These are phyloP conservation scores for Neodiprion lecontei DNA, from an alignment of 1,140 invertebrate species.

Conservation along the genomic window DNA sequence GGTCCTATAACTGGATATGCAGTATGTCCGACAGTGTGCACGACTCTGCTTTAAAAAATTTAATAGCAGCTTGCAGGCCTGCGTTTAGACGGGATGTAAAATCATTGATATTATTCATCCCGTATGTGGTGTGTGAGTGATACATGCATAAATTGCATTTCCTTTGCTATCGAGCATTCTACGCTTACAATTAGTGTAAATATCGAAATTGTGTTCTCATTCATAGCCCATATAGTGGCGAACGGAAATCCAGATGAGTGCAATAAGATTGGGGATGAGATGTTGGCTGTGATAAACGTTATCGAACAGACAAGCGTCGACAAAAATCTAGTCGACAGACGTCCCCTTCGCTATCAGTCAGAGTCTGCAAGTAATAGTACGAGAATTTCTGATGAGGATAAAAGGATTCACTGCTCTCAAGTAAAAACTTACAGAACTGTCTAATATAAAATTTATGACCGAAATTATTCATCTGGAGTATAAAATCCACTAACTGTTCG, in stretches of 20 bases:
- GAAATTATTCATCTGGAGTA: slow-evolving; percentile 8
- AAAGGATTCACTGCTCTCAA: slow-evolving; percentile 53
- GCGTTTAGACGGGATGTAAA: slow-evolving; percentile 74
- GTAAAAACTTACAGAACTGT: slow-evolving; percentile 31
- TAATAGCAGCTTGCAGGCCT: slow-evolving; percentile 72
- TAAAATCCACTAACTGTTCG: no score
- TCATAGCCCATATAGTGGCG: slow-evolving; percentile 44
- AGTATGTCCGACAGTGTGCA: slow-evolving; percentile 46
- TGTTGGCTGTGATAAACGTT: slow-evolving; percentile 50
- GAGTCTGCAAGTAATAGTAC: slow-evolving; percentile 34
- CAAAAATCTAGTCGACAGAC: slow-evolving; percentile 42
- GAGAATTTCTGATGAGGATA: slow-evolving; percentile 55
- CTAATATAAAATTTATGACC: neutral
- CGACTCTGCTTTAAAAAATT: slow-evolving; percentile 34
- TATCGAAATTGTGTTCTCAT: neutral
- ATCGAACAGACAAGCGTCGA: slow-evolving; percentile 43
- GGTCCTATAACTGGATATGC: slow-evolving; percentile 73
- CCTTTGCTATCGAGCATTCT: slow-evolving; percentile 13
- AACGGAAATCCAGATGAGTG: slow-evolving; percentile 38
- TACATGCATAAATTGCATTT: slow-evolving; percentile 13
- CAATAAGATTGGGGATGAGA: slow-evolving; percentile 48
- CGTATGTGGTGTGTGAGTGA: slow-evolving; percentile 68
- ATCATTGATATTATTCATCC: slow-evolving; percentile 74
- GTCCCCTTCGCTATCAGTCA: slow-evolving; percentile 42
- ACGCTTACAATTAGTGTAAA: neutral